Conservation (phyloP, 2,113 vertebrate species). For the Sceloporus undulatus region DNA sequence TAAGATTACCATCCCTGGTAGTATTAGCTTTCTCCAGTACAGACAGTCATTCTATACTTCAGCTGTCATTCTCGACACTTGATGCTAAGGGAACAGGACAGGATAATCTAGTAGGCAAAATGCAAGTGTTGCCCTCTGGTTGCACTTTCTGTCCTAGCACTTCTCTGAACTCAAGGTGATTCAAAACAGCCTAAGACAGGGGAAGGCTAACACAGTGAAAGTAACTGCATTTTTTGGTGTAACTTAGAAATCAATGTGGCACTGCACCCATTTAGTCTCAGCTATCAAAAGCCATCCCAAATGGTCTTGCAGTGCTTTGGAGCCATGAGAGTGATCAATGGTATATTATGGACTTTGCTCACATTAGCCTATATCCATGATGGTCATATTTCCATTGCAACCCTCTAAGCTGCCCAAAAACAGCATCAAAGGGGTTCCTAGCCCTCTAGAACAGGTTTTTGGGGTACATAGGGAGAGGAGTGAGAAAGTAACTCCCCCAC, state of each 20-base stretch:
- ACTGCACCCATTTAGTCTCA: neutral
- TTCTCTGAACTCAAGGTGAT: neutral
- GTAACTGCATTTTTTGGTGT: neutral
- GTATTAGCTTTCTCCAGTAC: neutral
- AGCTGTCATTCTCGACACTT: neutral
- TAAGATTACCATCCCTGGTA: neutral
- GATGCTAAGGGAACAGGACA: neutral
- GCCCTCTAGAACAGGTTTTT: no score
- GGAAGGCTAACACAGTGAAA: neutral
- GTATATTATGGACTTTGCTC: neutral
- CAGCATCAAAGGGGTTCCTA: no score
- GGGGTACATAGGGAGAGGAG: no score
- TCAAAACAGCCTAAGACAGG: neutral
- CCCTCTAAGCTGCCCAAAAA: no score
- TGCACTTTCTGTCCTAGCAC: neutral
- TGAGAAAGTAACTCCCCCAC: no score
- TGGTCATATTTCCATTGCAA: no score
- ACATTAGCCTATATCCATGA: neutral
- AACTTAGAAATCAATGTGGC: neutral
- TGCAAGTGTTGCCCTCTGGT: neutral
- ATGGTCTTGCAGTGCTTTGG: neutral
- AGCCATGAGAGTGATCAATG: neutral
- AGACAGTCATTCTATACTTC: neutral
- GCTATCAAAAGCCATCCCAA: neutral
- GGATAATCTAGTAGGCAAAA: neutral